Conservation (phyloP, 1,140 invertebrate genomes). For the Calycopis cecrops region DNA sequence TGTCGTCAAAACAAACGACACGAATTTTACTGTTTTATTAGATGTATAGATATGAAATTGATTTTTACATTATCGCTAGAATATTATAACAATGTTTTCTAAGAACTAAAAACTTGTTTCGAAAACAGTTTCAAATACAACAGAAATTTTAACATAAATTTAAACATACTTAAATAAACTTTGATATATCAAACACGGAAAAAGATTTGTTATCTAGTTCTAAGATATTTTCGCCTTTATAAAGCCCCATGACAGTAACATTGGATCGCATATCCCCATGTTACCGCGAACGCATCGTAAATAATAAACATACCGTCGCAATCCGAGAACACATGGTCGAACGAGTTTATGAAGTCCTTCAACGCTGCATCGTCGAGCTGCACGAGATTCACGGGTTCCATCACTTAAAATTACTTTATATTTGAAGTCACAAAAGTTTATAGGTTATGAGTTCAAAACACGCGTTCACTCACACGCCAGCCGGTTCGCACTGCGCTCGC, state of each 20-base stretch:
- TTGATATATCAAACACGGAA: too few species aligned
- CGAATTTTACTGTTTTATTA: too few species aligned
- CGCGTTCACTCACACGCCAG: slow-evolving; percentile 46
- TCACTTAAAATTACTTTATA: slow-evolving; percentile 30
- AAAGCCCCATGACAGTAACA: background rate
- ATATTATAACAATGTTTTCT: too few species aligned
- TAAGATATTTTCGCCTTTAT: too few species aligned
- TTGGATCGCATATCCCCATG: background rate
- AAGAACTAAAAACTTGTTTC: too few species aligned
- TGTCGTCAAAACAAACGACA: too few species aligned
- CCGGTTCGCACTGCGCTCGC: slow-evolving; percentile 29
- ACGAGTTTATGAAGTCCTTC: slow-evolving; percentile 54
- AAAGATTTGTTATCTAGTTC: too few species aligned
- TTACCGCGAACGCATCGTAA: background rate
- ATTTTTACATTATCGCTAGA: too few species aligned
- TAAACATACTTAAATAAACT: too few species aligned
- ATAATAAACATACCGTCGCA: slow-evolving; percentile 55
- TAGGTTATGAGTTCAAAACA: slow-evolving; percentile 16
- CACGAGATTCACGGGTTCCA: slow-evolving; percentile 46
- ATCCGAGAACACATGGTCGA: slow-evolving; percentile 65
- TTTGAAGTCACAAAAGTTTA: slow-evolving; percentile 20
- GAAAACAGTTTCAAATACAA: too few species aligned
- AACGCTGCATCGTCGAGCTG: slow-evolving; percentile 35
- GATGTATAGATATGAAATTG: too few species aligned
- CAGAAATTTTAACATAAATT: too few species aligned